Conservation (phyloP, 2,888 invertebrate species). For the Drosophila emarginata region DNA sequence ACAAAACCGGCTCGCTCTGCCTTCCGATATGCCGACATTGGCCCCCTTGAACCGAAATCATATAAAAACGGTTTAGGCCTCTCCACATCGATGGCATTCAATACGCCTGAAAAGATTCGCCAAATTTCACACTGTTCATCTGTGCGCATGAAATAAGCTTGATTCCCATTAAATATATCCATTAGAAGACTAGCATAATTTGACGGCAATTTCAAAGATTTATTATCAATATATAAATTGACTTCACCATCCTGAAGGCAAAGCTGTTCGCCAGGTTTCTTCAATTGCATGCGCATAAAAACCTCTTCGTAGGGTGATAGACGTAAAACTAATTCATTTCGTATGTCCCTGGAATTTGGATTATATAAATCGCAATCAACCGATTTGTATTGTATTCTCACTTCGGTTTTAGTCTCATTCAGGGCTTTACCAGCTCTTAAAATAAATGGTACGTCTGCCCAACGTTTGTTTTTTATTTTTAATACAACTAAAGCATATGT, state of each 20-base stretch:
- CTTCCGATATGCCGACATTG: slow-evolving; percentile 50
- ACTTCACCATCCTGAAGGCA: slow-evolving; percentile 47
- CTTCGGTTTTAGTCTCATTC: slow-evolving; percentile 58
- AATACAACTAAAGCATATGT: slow-evolving; percentile 59
- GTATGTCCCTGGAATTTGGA: neutral
- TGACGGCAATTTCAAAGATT: neutral
- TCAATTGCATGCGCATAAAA: slow-evolving; percentile 63
- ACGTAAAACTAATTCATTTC: slow-evolving; percentile 58
- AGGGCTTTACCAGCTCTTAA: slow-evolving; percentile 59
- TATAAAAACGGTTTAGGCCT: slow-evolving; percentile 49
- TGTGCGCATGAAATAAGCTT: slow-evolving; percentile 67
- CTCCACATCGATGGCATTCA: slow-evolving; percentile 49
- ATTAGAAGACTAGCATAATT: slow-evolving; percentile 41
- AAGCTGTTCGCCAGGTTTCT: slow-evolving; percentile 43
- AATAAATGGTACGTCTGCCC: slow-evolving; percentile 61
- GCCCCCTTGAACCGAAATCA: slow-evolving; percentile 55
- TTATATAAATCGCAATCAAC: slow-evolving; percentile 35
- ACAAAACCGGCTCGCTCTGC: slow-evolving; percentile 52
- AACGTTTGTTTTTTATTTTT: slow-evolving; percentile 53
- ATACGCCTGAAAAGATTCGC: slow-evolving; percentile 62
- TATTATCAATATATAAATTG: slow-evolving; percentile 36
- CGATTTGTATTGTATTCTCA: slow-evolving; percentile 59
- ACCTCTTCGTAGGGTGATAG: slow-evolving; percentile 52
- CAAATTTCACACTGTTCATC: slow-evolving; percentile 68
- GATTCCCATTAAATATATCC: slow-evolving; percentile 57